Conservation (phyloP, 2,113 vertebrate genomes). For the sheep (Ovis aries) region DNA sequence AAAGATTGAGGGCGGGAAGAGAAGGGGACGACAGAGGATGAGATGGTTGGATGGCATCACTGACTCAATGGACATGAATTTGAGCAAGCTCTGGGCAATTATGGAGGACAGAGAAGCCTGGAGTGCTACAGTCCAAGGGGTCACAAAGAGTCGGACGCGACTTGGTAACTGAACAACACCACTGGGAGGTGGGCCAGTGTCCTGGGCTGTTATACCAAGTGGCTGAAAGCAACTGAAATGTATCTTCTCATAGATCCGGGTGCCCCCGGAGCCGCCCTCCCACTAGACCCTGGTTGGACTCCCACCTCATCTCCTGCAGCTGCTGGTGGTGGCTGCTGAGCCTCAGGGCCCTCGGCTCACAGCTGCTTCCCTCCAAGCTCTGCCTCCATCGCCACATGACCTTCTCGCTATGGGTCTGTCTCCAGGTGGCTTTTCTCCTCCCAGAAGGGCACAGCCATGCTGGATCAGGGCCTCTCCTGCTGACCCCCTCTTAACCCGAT, state of each 20-base stretch:
- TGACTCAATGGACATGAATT: fast-evolving
- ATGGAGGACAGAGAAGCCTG: neutral
- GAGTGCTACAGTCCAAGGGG: neutral
- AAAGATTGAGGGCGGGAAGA: neutral
- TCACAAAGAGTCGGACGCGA: neutral
- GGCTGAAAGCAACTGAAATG: neutral
- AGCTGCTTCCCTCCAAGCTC: neutral
- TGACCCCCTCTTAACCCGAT: neutral
- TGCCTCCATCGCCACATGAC: neutral
- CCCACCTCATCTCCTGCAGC: neutral
- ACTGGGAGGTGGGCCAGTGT: fast-evolving
- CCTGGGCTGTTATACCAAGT: neutral
- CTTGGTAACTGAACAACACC: fast-evolving
- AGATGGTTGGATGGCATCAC: neutral
- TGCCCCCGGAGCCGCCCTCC: fast-evolving
- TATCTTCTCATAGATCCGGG: too few species aligned
- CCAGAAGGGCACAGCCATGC: neutral
- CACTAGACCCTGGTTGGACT: too few species aligned
- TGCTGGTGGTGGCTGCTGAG: neutral
- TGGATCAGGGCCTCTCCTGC: too few species aligned
- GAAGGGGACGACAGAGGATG: neutral
- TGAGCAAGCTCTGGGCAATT: neutral
- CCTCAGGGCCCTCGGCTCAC: neutral
- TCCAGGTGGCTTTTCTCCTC: neutral
- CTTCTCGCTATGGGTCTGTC: neutral